Percentiles rank a stretch among this genome's conserved stretches.
Conservation (phyloP, 2,888 invertebrate genomes). For the Corbicula japonica region DNA sequence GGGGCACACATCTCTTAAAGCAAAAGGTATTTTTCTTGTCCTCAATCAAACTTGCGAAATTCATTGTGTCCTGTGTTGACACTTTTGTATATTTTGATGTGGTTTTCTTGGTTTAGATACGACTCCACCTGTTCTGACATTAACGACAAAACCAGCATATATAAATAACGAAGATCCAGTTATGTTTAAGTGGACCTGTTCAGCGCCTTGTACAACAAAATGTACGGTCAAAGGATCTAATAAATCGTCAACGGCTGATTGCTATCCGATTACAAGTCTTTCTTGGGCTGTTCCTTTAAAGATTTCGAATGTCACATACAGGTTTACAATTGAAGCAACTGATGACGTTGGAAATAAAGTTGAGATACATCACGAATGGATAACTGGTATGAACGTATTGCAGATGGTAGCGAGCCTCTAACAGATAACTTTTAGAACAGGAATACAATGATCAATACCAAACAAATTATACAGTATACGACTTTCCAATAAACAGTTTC, state of each 20-base stretch:
- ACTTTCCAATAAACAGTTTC: too few relatives aligned
- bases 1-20: neutral
- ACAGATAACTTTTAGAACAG: too few relatives aligned
- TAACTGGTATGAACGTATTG: too few relatives aligned
- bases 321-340: constrained; percentile 6
- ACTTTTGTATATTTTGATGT: too few relatives aligned
- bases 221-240: neutral
- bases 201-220: constrained; percentile 2
- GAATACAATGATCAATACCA: too few relatives aligned
- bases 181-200: constrained; percentile 16
- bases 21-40: too few relatives aligned
- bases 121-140: constrained; percentile 26
- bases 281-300: neutral
- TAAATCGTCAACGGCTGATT: neutral
- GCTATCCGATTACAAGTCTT: neutral
- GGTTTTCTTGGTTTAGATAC: constrained; percentile 38
- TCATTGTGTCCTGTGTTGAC: too few relatives aligned
- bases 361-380: constrained; percentile 18
- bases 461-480: too few relatives aligned
- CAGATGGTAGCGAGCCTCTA: too few relatives aligned
- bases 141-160: constrained; percentile 7
- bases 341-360: constrained; percentile 28
- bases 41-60: too few relatives aligned
- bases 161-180: constrained; percentile 12
- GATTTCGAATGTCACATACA: constrained; percentile 12